Evolutionary conservation across 2,113 vertebrate species (phyloP).

Genomic region (Rhipidura dahli): DNA sequence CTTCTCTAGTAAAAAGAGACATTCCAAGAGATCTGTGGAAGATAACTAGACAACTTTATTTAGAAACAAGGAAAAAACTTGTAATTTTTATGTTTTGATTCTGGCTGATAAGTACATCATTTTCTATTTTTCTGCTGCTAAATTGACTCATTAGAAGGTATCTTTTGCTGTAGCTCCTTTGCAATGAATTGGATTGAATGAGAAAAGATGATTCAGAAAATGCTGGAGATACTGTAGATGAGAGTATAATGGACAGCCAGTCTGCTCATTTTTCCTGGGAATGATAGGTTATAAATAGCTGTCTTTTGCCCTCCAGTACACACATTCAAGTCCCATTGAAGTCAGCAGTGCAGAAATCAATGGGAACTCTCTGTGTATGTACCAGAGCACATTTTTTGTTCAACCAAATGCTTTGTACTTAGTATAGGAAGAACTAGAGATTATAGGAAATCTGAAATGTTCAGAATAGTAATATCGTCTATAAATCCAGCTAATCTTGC

Average conservation of each 20-base stretch:
- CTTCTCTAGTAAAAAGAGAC: background rate
- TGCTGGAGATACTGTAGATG: background rate
- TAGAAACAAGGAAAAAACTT: background rate
- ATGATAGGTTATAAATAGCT: conserved; percentile 1
- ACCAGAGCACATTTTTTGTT: conserved; percentile 2
- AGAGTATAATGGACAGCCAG: background rate
- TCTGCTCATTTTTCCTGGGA: background rate
- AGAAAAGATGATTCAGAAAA: background rate
- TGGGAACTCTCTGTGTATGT: background rate
- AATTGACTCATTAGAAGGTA: background rate
- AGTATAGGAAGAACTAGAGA: background rate
- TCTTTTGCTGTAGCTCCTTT: background rate
- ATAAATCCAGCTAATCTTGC: background rate
- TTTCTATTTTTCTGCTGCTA: background rate
- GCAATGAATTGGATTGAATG: background rate
- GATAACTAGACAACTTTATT: background rate
- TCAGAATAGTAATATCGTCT: background rate
- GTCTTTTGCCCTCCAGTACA: background rate
- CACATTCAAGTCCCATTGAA: background rate
- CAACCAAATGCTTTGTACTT: background rate
- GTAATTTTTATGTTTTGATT: background rate
- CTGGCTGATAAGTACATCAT: background rate
- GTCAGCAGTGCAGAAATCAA: conserved; percentile 4
- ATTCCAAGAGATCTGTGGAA: background rate
- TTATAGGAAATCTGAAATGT: background rate